phyloP scores from a whole-genome alignment of 1,140 invertebrate genomes.

The Phocides pigmalion region DNA sequence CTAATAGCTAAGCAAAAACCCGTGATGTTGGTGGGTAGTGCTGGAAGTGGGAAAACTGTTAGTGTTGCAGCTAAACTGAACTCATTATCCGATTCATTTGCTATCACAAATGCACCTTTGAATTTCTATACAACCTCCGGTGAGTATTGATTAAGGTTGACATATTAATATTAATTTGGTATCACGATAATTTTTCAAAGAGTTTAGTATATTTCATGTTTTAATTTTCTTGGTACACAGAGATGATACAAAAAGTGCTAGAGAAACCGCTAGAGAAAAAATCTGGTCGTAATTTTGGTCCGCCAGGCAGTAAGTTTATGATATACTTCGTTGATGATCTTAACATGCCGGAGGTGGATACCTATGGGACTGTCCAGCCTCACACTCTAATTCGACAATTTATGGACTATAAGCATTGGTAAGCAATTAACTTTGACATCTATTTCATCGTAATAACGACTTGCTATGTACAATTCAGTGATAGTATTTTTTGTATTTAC shows the following conservation, averaged over 20 bases:
- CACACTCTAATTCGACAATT: slow-evolving; percentile 97
- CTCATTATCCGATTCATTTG: slow-evolving; percentile 89
- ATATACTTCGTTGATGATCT: slow-evolving; percentile 98
- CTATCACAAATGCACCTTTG: slow-evolving; percentile 95
- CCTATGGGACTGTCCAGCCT: slow-evolving; percentile 97
- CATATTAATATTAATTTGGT: too few species aligned
- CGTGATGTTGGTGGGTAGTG: slow-evolving; percentile 95
- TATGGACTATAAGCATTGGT: slow-evolving; percentile 97
- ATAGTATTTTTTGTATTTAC: not conserved
- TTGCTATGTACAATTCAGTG: too few species aligned
- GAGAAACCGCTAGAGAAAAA: slow-evolving; percentile 98
- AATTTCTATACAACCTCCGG: slow-evolving; percentile 98
- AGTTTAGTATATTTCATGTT: too few species aligned
- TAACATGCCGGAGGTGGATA: slow-evolving; percentile 98
- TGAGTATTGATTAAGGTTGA: slow-evolving; percentile 56
- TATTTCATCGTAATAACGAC: too few species aligned
- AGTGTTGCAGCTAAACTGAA: slow-evolving; percentile 93
- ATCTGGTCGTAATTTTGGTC: slow-evolving; percentile 96
- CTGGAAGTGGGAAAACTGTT: slow-evolving; percentile 95
- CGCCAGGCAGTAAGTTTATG: slow-evolving; percentile 94
- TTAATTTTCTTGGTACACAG: slow-evolving; percentile 44
- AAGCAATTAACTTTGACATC: slow-evolving; percentile 21
- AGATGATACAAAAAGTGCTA: slow-evolving; percentile 94
- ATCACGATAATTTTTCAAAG: too few species aligned
- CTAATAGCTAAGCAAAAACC: slow-evolving; percentile 92